A percentile compares a stretch with the other conserved stretches of the same genome.
phyloP scores from a whole-genome alignment of 2,113 vertebrate genomes.

The Myxocyprinus asiaticus region DNA sequence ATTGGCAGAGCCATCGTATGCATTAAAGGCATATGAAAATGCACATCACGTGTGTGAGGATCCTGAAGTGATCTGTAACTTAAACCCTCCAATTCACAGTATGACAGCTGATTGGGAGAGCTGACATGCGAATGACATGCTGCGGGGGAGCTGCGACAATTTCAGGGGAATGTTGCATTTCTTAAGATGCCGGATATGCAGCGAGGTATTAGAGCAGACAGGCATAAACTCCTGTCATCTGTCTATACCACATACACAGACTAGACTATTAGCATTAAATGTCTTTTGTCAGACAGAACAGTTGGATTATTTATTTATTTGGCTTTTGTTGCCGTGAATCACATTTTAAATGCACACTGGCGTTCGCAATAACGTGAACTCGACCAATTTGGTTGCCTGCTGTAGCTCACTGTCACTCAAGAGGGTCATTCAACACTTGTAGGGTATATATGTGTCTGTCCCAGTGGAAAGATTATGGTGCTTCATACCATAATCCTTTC shows the following conservation, averaged over 20 bases:
- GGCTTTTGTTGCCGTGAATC: background rate
- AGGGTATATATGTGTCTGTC: no score
- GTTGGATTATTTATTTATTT: background rate
- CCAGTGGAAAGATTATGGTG: no score
- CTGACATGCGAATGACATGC: slow-evolving; percentile 56
- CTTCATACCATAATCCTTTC: no score
- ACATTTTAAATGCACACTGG: background rate
- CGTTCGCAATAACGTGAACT: no score
- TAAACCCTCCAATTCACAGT: slow-evolving; percentile 65
- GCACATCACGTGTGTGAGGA: slow-evolving; percentile 66
- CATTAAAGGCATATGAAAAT: slow-evolving; percentile 48
- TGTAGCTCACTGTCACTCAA: no score
- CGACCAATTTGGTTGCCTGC: no score
- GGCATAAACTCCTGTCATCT: slow-evolving; percentile 23
- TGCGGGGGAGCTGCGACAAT: slow-evolving; percentile 30
- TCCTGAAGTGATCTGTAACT: slow-evolving; percentile 64
- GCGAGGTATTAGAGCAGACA: slow-evolving; percentile 31
- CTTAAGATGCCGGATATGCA: slow-evolving; percentile 16
- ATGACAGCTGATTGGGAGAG: slow-evolving; percentile 62
- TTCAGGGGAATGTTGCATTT: slow-evolving; percentile 6
- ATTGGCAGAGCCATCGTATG: slow-evolving; percentile 42
- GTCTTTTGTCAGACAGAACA: slow-evolving; percentile 16
- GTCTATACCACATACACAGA: slow-evolving; percentile 11
- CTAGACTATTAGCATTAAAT: slow-evolving; percentile 33
- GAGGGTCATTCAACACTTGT: no score